Base-by-base conservation (phyloP, 2,113 vertebrate genomes). In the Casuarius casuarius region DNA sequence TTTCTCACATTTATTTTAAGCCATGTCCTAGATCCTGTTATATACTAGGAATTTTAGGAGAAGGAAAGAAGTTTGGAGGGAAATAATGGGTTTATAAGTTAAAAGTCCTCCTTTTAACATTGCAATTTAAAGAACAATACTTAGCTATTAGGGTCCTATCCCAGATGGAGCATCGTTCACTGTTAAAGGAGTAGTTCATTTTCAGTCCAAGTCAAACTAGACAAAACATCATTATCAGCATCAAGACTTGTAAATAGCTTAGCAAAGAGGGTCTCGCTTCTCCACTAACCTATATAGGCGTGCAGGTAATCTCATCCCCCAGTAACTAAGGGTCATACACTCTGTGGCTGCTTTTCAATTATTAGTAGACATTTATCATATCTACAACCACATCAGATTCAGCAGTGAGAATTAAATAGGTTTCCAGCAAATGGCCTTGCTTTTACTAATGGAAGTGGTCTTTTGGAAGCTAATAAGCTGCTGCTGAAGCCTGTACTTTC, bases 161-260 rank as follows among this genome's bases (percentile, higher is more conserved):
- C 4, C 7, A 83, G 52, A 42, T 13, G 5, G 6, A 72, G 1
- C 8, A n/a, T 13, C 10, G 71, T 92, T 75, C 44, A 3, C 58
- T 2, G 1, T 58, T n/a, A 73, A 85, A 58, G 8, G 4, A 54
- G 5, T 0, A 0, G 12, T 44, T 89, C 6, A 9, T 78, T 86
- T 92, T 78, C 67, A 78, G 7, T 33, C 15, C 20, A 35, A 33
- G 17, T 9, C 40, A 79, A 72, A 61, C 14, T 17, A 65, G 12
- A 48, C 7, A n/a, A 51, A 90, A 52, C 5, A 44, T 42, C 7
- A 18, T 52, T 52, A 56, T 23, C 7, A 38, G 15, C 49, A 79
- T 42, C 11, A 66, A 70, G 12, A 44, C 11, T n/a, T 1, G 3
- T 61, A 56, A 83, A 65, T 9, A 68, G 38, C 20, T 65, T 90